Base-by-base conservation (phyloP, 2,113 vertebrate genomes). In the Azemiops feae region DNA sequence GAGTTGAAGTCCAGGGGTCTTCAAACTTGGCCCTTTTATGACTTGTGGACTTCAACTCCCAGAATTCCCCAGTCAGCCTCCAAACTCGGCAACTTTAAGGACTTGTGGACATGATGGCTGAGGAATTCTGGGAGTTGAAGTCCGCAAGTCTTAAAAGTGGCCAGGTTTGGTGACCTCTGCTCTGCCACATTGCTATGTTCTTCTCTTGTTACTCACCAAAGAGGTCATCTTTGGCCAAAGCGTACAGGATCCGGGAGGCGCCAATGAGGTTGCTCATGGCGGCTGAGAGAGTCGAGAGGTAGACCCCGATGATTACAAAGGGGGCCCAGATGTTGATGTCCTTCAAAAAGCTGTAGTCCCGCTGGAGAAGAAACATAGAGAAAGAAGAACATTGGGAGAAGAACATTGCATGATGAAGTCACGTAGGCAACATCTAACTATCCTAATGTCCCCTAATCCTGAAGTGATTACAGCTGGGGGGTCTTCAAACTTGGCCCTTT, bases 191-290 rank as follows among this genome's bases (percentile, higher is more conserved):
- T 39, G 64, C 64, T 22, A 39, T 0, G n/a, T 39, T 81, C 69
- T 81, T 20, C n/a, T 39, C 69, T n/a, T 81, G 50, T 6, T 39
- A 94, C 98, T 96, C 96, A 99, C 98, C 99, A 4, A 99, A 99
- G 94, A 99, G 95, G 96, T 99, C 98, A 47, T 99, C 98, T 58
- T 98, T 97, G 43, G 98, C 98, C 95, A 99, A 96, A 7, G 98
- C 98, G 0, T 98, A 99, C 6, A 99, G 98, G 95, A 99, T 98
- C 7, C 98, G 98, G 0, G 99, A 99, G 2, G 98, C 98, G 43
- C 99, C 98, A 0, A 99, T 99, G 50, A 99, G 97, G 96, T 98
- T 98, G 96, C 98, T 98, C 98, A 99, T 99, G 93, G 99, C 98
- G 0, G 98, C 98, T 0, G 98, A 99, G 7, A 99, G 96, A 0